Conservation (phyloP, 2,888 invertebrate species). For the Epinotia bilunana region DNA sequence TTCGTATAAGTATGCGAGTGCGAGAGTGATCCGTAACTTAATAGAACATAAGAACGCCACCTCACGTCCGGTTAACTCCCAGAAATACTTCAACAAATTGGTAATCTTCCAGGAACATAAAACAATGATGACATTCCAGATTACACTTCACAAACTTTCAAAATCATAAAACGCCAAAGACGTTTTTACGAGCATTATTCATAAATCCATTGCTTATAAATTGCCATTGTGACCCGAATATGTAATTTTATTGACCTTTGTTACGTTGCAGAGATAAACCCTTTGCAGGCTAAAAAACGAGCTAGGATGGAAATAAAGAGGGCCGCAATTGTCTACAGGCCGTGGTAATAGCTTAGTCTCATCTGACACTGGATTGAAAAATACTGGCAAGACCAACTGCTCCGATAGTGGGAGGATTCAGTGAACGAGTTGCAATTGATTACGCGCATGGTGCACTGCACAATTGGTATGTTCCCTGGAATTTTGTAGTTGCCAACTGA, state of each 20-base stretch:
- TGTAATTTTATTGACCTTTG: constrained; percentile 39
- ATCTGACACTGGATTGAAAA: constrained; percentile 36
- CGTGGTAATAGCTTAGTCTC: constrained; percentile 18
- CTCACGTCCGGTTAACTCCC: constrained; percentile 4
- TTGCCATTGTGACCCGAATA: constrained; percentile 40
- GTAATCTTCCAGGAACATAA: constrained; percentile 32
- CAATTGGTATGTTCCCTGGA: not conserved
- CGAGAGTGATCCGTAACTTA: not conserved
- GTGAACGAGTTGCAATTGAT: constrained; percentile 2
- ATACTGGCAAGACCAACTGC: constrained; percentile 17
- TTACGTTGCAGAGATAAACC: constrained; percentile 29
- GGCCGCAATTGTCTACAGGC: constrained; percentile 19
- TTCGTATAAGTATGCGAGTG: no score
- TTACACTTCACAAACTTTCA: constrained; percentile 41
- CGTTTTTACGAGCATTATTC: constrained; percentile 41
- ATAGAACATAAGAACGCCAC: constrained; percentile 21
- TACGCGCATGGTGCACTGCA: not conserved
- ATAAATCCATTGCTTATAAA: constrained; percentile 42
- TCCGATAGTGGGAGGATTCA: constrained; percentile 12
- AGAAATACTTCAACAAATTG: constrained; percentile 29
- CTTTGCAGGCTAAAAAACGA: constrained; percentile 27
- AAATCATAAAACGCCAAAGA: constrained; percentile 35
- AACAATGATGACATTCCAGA: constrained; percentile 39
- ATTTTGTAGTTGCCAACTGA: no score
- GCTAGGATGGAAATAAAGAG: constrained; percentile 19